Evolutionary conservation across 64 coral and sea anemone genomes (phyloP).

Genomic region (Platygyra sinensis): DNA sequence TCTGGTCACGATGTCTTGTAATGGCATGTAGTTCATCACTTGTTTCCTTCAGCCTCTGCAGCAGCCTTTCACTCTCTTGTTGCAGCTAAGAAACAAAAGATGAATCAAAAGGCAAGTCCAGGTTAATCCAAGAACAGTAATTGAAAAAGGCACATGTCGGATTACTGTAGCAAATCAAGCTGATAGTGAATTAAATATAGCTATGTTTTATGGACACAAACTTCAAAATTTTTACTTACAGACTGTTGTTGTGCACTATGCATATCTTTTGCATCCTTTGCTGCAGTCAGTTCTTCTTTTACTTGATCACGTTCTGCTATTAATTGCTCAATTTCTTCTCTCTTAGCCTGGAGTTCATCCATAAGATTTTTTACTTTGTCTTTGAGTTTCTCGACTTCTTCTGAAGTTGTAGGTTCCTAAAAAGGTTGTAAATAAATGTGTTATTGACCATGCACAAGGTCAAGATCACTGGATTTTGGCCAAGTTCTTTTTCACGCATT

Average conservation of each 20-base stretch:
- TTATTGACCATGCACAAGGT: neutral
- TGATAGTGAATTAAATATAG: neutral
- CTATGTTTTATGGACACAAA: neutral
- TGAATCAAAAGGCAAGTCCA: neutral
- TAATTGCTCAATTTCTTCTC: neutral
- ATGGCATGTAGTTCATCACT: neutral
- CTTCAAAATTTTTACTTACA: neutral
- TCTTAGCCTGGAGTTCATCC: constrained; percentile 16
- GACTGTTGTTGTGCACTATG: neutral
- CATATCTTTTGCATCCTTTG: neutral
- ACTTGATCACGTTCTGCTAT: neutral
- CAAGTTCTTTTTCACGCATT: too few species aligned
- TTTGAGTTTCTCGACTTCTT: constrained; percentile 16
- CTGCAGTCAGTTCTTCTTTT: neutral
- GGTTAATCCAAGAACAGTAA: neutral
- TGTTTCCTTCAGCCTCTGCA: neutral
- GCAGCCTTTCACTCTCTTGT: neutral
- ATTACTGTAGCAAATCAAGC: neutral
- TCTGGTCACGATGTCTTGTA: neutral
- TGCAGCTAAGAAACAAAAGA: neutral
- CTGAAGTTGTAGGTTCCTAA: neutral
- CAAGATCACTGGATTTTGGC: neutral
- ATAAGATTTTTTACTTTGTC: neutral
- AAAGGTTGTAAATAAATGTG: neutral
- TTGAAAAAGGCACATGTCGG: neutral